phyloP scores from a whole-genome alignment of 2,888 invertebrate species.

The Anodontia alba region DNA sequence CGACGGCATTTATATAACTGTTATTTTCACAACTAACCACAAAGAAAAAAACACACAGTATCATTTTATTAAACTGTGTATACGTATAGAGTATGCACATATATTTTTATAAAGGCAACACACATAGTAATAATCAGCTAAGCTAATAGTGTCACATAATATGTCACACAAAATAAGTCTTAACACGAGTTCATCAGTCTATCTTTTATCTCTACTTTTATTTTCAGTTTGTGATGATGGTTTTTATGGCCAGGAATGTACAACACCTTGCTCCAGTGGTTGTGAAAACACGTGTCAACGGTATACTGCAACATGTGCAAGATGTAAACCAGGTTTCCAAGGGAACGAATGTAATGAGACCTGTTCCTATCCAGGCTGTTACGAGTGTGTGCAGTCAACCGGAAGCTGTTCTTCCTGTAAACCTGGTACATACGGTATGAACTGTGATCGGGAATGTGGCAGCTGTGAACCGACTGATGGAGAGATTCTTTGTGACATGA shows the following conservation, averaged over 20 bases:
- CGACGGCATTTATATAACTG: too few species aligned
- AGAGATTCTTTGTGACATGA: conserved; percentile 37
- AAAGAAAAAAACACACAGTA: too few species aligned
- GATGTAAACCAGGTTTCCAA: conserved; percentile 39
- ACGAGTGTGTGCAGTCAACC: conserved; percentile 29
- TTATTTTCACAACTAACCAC: too few species aligned
- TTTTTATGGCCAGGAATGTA: neutral
- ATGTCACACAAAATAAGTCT: too few species aligned
- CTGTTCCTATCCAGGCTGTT: conserved; percentile 33
- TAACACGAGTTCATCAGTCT: too few species aligned
- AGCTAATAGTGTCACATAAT: too few species aligned
- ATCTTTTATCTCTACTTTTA: neutral
- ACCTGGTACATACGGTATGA: conserved; percentile 34
- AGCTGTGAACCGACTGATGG: conserved; percentile 33
- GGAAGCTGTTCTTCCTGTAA: conserved; percentile 39
- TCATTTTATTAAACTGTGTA: too few species aligned
- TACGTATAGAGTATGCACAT: too few species aligned
- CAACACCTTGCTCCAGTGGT: neutral
- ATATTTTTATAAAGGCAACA: too few species aligned
- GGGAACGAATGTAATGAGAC: conserved; percentile 27
- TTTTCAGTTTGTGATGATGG: neutral
- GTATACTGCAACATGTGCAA: conserved; percentile 34
- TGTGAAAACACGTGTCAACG: conserved; percentile 40
- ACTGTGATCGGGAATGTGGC: conserved; percentile 40
- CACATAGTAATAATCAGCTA: too few species aligned